phyloP scores from a whole-genome alignment of 2,113 vertebrate species.

The Corythaixoides concolor region DNA sequence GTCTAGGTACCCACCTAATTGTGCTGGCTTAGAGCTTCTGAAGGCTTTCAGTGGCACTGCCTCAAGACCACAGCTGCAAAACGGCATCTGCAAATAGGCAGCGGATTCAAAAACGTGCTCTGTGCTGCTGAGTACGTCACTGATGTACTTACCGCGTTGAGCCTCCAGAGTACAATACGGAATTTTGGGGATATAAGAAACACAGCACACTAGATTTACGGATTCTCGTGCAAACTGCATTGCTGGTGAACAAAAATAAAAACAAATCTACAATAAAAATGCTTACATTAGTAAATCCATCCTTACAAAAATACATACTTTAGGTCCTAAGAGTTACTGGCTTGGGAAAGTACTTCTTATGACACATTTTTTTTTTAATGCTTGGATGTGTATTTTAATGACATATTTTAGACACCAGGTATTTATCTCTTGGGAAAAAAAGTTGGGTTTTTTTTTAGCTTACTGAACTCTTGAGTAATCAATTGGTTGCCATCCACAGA shows the following conservation, averaged over 20 bases:
- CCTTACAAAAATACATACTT: not conserved
- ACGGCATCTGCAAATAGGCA: not conserved
- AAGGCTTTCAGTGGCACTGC: not conserved
- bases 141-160: not conserved
- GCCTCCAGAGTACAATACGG: not conserved
- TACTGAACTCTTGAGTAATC: slow-evolving; percentile 1
- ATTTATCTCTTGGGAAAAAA: not conserved
- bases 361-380: not conserved
- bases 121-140: not conserved
- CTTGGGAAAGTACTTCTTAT: not conserved
- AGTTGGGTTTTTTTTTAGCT: not conserved
- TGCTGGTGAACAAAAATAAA: not conserved
- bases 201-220: not conserved
- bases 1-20: not conserved
- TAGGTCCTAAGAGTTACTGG: not conserved
- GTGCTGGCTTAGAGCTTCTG: not conserved
- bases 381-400: not conserved
- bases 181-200: not conserved
- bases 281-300: not conserved
- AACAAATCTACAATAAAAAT: not conserved
- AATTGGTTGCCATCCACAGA: not conserved
- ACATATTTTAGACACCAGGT: not conserved
- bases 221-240: not conserved
- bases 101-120: not conserved
- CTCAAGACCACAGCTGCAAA: not conserved